Conservation (phyloP, 2,888 invertebrate species). For the Lasioglossum lativentre region DNA sequence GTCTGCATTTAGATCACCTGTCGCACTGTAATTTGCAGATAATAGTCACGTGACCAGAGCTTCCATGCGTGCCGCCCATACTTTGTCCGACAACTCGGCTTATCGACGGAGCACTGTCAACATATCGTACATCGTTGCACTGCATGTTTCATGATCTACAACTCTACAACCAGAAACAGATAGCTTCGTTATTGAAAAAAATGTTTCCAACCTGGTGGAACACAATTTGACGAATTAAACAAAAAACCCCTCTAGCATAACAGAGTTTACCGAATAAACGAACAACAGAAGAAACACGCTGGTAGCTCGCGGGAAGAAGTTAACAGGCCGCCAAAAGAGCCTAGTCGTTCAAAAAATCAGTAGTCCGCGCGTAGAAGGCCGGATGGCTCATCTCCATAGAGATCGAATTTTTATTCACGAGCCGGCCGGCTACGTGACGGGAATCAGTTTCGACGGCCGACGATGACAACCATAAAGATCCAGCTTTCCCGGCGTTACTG, state of each 20-base stretch:
- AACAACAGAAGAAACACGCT: not conserved
- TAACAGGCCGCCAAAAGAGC: not conserved
- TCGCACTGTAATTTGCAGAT: not conserved
- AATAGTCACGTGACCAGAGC: not conserved
- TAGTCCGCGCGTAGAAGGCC: slow-evolving; percentile 47
- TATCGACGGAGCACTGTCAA: not conserved
- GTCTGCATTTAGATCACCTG: not conserved
- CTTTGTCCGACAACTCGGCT: not conserved
- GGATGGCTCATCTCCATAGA: slow-evolving; percentile 65
- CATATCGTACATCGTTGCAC: not conserved
- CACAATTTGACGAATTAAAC: not conserved
- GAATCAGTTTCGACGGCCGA: slow-evolving; percentile 56
- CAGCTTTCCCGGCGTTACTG: not conserved
- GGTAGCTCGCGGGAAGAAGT: not conserved
- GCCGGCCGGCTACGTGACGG: slow-evolving; percentile 54
- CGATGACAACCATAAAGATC: slow-evolving; percentile 55
- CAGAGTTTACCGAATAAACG: not conserved
- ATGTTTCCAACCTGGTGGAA: not conserved
- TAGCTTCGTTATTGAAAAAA: not conserved
- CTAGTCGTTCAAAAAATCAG: slow-evolving; percentile 56
- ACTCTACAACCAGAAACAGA: not conserved
- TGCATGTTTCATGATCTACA: not conserved
- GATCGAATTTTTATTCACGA: slow-evolving; percentile 66
- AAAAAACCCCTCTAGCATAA: not conserved
- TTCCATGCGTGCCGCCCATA: not conserved